These are phyloP conservation scores for Natator depressus DNA, from an alignment of 2,113 vertebrate species.

Conservation along the genomic window DNA sequence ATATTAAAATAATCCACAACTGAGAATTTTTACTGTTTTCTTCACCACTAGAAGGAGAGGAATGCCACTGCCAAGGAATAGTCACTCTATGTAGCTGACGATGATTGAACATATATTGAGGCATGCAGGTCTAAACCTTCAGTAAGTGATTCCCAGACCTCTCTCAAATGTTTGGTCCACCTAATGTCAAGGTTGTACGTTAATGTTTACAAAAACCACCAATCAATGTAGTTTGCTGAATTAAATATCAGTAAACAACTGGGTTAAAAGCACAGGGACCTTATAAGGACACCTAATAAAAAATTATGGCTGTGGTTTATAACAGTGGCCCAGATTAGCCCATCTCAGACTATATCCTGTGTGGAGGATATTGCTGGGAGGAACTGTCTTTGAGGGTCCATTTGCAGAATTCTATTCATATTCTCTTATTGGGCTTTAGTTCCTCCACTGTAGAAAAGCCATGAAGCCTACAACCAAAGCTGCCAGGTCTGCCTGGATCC, in stretches of 20 bases:
- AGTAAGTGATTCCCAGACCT: fast-evolving
- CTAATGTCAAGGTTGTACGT: not conserved
- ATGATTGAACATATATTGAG: not conserved
- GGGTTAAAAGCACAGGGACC: not conserved
- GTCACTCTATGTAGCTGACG: not conserved
- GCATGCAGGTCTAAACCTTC: not conserved
- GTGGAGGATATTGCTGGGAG: not conserved
- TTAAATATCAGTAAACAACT: not conserved
- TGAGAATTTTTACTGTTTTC: not conserved
- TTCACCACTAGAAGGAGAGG: not conserved
- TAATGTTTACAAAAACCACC: not conserved
- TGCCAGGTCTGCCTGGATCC: not conserved
- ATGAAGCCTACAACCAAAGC: not conserved
- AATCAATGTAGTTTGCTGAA: not conserved
- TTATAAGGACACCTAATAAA: not conserved
- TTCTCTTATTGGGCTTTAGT: not conserved
- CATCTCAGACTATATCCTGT: not conserved
- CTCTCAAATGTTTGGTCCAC: not conserved
- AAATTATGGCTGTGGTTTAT: not conserved
- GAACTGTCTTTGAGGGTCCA: not conserved
- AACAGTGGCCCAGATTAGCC: not conserved
- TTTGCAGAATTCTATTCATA: not conserved
- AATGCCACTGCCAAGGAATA: not conserved
- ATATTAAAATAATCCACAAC: not conserved
- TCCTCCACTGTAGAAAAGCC: not conserved